A percentile compares a stretch with the other conserved stretches of the same genome.
These are phyloP conservation scores for Ommatoiulus sabulosus DNA, from an alignment of 2,888 invertebrate species.

Conservation along the genomic window DNA sequence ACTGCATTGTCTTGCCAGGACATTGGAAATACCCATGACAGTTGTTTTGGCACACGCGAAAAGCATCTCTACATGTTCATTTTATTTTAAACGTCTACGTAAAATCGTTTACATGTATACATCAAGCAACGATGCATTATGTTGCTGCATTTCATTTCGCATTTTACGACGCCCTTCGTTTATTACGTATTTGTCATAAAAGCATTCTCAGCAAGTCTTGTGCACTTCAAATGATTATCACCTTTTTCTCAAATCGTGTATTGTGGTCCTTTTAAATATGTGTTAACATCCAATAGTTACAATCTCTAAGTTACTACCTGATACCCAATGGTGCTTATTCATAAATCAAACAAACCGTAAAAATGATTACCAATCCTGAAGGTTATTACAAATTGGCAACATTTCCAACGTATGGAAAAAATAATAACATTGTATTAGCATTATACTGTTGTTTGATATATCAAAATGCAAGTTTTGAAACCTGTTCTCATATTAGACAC, in stretches of 20 bases:
- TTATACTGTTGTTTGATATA: not conserved
- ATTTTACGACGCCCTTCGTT: not conserved
- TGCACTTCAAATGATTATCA: not conserved
- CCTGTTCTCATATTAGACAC: not conserved
- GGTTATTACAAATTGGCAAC: not conserved
- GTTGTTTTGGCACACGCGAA: not conserved
- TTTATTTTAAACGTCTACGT: not conserved
- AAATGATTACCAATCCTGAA: slow-evolving; percentile 20
- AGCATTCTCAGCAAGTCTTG: slow-evolving; percentile 31
- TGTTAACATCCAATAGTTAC: slow-evolving; percentile 11
- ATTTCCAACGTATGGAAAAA: not conserved
- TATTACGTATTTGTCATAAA: not conserved
- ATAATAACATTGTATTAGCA: not conserved
- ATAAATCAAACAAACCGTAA: slow-evolving; percentile 1
- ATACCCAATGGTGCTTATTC: not conserved
- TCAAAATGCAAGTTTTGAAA: not conserved
- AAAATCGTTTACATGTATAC: not conserved
- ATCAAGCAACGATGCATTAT: not conserved
- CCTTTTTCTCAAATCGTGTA: slow-evolving; percentile 18
- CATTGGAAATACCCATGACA: not conserved
- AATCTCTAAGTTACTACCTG: not conserved
- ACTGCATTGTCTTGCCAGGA: not conserved
- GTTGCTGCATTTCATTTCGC: not conserved
- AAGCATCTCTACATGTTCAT: not conserved
- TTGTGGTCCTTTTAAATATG: not conserved